These are phyloP conservation scores for Sphenopsis melanotis DNA, from an alignment of 2,797 vertebrate genomes.

Conservation along the genomic window DNA sequence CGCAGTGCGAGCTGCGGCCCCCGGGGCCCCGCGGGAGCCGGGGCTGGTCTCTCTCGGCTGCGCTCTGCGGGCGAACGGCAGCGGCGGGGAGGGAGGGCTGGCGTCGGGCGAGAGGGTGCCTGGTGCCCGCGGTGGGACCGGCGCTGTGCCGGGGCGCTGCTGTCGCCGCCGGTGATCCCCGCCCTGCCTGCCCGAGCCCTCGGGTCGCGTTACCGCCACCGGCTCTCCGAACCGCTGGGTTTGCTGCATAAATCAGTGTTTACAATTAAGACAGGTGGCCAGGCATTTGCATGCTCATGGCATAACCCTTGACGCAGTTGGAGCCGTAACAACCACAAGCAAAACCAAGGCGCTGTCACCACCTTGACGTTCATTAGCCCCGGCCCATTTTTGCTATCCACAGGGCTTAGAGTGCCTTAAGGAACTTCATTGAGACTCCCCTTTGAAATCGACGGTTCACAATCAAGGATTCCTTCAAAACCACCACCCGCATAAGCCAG, in stretches of 20 bases:
- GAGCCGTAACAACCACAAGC: neutral
- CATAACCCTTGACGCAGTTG: neutral
- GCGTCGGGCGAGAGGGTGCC: neutral
- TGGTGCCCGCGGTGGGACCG: neutral
- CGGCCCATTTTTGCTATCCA: neutral
- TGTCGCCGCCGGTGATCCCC: neutral
- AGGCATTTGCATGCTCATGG: neutral
- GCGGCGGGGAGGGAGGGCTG: neutral
- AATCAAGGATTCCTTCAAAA: neutral
- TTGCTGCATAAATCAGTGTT: neutral
- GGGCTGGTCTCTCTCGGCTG: neutral
- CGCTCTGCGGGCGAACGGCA: neutral
- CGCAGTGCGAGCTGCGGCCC: neutral
- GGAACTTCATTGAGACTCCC: neutral
- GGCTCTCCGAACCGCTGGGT: neutral
- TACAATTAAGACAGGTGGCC: neutral
- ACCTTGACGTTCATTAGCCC: neutral
- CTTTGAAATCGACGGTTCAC: neutral
- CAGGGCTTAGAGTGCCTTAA: neutral
- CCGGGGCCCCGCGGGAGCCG: neutral
- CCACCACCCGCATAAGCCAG: fast-evolving
- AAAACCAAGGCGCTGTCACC: neutral
- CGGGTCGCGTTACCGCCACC: fast-evolving
- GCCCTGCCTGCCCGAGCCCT: too few species aligned
- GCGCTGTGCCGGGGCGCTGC: neutral